Percentiles rank a stretch among this genome's conserved stretches.
phyloP scores from a whole-genome alignment of 2,113 vertebrate genomes.

The Rhea americana region DNA sequence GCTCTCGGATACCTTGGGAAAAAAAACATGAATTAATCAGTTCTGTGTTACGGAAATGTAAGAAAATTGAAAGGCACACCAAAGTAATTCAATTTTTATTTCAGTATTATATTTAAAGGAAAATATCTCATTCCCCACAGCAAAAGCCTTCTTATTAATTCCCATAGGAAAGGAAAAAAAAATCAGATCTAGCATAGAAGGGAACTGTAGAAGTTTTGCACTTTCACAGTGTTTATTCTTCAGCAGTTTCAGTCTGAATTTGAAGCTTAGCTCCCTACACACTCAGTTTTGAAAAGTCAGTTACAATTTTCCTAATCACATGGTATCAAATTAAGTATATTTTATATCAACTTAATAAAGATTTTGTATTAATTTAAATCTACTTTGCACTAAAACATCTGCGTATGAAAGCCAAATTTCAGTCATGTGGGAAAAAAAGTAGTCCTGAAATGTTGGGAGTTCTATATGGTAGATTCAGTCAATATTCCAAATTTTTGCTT shows the following conservation, averaged over 20 bases:
- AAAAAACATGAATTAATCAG: background rate
- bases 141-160: background rate
- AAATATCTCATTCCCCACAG: background rate
- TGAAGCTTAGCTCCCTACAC: background rate
- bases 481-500: background rate
- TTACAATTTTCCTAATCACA: background rate
- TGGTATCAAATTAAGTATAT: background rate
- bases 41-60: background rate
- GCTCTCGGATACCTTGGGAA: background rate
- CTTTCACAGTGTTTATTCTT: background rate
- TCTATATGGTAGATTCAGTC: background rate
- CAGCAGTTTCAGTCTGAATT: background rate
- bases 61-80: background rate
- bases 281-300: background rate
- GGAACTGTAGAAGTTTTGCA: background rate
- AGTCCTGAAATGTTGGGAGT: background rate
- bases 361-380: background rate
- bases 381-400: background rate
- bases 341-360: background rate
- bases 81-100: background rate
- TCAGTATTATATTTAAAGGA: background rate
- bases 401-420: background rate
- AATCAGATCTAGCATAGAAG: background rate
- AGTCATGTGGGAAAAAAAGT: background rate
- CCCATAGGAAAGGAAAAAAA: background rate